A percentile compares a stretch with the other conserved stretches of the same genome.
These are phyloP conservation scores for Protonibea diacanthus DNA, from an alignment of 2,797 vertebrate species.

Conservation along the genomic window DNA sequence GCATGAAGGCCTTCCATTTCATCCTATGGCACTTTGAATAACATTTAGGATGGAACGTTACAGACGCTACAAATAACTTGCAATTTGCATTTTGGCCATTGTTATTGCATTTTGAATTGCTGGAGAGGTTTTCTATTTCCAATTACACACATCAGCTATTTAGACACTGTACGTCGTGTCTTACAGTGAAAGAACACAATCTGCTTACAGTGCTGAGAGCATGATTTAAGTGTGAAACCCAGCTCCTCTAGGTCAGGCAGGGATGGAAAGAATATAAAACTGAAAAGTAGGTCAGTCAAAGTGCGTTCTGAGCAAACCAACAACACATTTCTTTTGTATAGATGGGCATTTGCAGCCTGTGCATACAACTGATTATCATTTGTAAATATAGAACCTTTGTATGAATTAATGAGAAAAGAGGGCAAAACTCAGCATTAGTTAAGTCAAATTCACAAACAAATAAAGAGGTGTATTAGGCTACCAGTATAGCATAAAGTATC, in stretches of 20 bases:
- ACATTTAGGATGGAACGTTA: constrained; percentile 3
- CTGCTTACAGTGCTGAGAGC: not conserved
- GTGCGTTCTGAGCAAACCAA: not conserved
- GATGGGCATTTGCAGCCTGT: not conserved
- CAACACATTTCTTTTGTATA: not conserved
- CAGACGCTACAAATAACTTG: not conserved
- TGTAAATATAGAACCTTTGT: not conserved
- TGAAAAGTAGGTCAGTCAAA: not conserved
- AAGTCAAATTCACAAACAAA: not conserved
- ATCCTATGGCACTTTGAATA: constrained; percentile 2
- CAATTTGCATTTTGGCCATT: not conserved
- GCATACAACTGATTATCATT: not conserved
- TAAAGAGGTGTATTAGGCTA: not conserved
- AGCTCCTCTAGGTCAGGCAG: not conserved
- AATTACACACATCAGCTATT: constrained; percentile 25
- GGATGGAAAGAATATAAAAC: not conserved
- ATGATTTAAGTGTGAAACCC: not conserved
- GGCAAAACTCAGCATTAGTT: not conserved
- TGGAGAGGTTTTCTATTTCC: constrained; percentile 11
- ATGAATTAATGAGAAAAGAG: not conserved
- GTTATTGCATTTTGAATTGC: constrained; percentile 3
- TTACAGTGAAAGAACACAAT: constrained; percentile 3
- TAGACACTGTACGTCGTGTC: not conserved
- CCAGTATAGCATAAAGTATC: not conserved
- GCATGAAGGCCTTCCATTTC: constrained; percentile 18